Evolutionary conservation across 1,140 invertebrate genomes (phyloP).

Genomic region (Atopsyche davidsoni): DNA sequence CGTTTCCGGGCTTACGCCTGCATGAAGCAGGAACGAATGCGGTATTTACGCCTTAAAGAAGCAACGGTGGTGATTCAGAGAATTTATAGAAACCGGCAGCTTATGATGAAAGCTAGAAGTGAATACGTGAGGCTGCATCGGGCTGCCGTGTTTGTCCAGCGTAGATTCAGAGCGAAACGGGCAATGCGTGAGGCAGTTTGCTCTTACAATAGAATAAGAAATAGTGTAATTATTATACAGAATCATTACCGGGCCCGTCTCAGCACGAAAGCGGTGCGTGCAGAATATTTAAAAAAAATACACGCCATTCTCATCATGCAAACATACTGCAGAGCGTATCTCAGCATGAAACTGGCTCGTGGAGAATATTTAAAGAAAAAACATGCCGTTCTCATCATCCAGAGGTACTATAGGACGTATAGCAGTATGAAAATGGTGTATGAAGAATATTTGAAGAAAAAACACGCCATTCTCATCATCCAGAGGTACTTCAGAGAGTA

Average conservation of each 20-base stretch:
- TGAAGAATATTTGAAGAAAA: slow-evolving; percentile 26
- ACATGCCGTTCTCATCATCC: slow-evolving; percentile 30
- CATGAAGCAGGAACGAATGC: slow-evolving; percentile 28
- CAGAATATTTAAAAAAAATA: slow-evolving; percentile 24
- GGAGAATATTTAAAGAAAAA: slow-evolving; percentile 27
- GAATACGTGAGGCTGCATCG: slow-evolving; percentile 37
- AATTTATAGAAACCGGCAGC: slow-evolving; percentile 38
- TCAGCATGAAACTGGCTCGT: slow-evolving; percentile 21
- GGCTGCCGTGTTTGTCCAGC: slow-evolving; percentile 43
- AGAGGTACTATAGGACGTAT: slow-evolving; percentile 32
- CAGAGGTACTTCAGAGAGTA: slow-evolving; percentile 30
- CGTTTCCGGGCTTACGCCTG: slow-evolving; percentile 37
- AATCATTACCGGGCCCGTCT: slow-evolving; percentile 1
- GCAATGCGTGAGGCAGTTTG: slow-evolving; percentile 35
- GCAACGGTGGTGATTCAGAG: slow-evolving; percentile 40
- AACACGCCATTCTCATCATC: slow-evolving; percentile 27
- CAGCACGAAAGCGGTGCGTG: not conserved
- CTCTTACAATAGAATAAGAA: slow-evolving; percentile 38
- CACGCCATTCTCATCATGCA: slow-evolving; percentile 30
- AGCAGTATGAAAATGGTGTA: not conserved
- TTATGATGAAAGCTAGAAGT: slow-evolving; percentile 37
- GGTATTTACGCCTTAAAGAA: slow-evolving; percentile 35
- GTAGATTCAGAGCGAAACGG: slow-evolving; percentile 38
- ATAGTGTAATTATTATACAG: slow-evolving; percentile 30
- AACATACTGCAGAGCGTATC: slow-evolving; percentile 29